Conservation (phyloP, 2,888 invertebrate species). For the Shargacucullia verbasci region DNA sequence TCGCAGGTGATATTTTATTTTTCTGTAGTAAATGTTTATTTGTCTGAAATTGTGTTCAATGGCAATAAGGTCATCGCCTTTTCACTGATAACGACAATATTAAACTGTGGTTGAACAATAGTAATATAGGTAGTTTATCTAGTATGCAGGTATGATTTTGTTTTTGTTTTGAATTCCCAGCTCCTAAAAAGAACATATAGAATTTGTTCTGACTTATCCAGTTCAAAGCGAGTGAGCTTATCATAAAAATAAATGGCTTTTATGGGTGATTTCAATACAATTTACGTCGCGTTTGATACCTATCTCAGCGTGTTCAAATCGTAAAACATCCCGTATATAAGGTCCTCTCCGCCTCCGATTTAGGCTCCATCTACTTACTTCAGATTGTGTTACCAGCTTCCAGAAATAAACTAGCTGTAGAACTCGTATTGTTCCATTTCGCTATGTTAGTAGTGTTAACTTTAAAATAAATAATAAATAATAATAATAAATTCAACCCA, state of each 20-base stretch:
- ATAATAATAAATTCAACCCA: too few relatives aligned
- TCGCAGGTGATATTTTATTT: too few relatives aligned
- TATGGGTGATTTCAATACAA: constrained; percentile 49
- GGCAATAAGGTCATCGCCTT: too few relatives aligned
- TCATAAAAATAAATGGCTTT: constrained; percentile 52
- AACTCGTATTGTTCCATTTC: neutral
- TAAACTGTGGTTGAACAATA: too few relatives aligned
- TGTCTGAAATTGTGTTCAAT: too few relatives aligned
- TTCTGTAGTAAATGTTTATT: too few relatives aligned
- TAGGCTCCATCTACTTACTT: neutral
- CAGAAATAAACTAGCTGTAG: neutral
- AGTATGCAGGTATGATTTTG: too few relatives aligned
- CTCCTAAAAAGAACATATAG: neutral
- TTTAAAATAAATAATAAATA: too few relatives aligned
- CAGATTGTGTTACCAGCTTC: neutral
- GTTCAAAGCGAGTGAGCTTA: constrained; percentile 27
- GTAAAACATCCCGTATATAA: constrained; percentile 35
- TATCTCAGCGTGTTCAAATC: constrained; percentile 39
- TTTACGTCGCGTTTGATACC: constrained; percentile 42
- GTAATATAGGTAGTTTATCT: too few relatives aligned
- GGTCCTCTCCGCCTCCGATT: constrained; percentile 7
- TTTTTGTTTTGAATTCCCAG: too few relatives aligned
- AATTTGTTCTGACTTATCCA: constrained; percentile 35
- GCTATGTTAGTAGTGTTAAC: too few relatives aligned
- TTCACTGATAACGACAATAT: too few relatives aligned